Conservation (phyloP, 2,797 vertebrate species). For the Pseudochirops corinnae region DNA sequence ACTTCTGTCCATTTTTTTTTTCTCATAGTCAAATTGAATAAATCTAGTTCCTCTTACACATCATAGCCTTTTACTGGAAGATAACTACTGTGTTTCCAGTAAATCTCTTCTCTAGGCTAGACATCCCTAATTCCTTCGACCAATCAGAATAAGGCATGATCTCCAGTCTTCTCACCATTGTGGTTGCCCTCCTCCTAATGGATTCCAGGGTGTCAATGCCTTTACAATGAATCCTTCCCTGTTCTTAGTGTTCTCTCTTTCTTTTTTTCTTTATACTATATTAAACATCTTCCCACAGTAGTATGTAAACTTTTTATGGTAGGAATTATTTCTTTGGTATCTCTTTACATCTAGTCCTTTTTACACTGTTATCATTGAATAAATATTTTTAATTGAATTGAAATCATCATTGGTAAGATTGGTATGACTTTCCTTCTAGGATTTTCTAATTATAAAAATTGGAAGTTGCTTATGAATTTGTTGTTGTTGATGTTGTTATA, state of each 20-base stretch:
- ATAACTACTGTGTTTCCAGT: background rate
- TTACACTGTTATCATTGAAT: background rate
- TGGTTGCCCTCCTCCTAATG: background rate
- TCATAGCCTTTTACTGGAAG: background rate
- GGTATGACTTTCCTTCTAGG: background rate
- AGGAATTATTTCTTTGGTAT: background rate
- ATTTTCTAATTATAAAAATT: background rate
- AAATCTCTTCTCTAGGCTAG: background rate
- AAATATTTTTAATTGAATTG: background rate
- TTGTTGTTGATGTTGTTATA: conserved; percentile 36
- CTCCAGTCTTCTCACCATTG: background rate
- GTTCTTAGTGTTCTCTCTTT: background rate
- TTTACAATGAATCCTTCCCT: background rate
- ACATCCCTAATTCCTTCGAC: background rate
- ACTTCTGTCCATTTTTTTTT: background rate
- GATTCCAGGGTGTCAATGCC: background rate
- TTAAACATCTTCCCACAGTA: background rate
- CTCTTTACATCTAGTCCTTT: background rate
- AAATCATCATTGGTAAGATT: background rate
- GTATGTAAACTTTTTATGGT: background rate
- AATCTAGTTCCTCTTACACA: background rate
- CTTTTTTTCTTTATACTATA: background rate
- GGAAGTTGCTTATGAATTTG: conserved; percentile 1
- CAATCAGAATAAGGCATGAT: background rate
- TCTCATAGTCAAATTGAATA: background rate